phyloP scores from a whole-genome alignment of 2,797 vertebrate genomes.

The Ceryle rudis region DNA sequence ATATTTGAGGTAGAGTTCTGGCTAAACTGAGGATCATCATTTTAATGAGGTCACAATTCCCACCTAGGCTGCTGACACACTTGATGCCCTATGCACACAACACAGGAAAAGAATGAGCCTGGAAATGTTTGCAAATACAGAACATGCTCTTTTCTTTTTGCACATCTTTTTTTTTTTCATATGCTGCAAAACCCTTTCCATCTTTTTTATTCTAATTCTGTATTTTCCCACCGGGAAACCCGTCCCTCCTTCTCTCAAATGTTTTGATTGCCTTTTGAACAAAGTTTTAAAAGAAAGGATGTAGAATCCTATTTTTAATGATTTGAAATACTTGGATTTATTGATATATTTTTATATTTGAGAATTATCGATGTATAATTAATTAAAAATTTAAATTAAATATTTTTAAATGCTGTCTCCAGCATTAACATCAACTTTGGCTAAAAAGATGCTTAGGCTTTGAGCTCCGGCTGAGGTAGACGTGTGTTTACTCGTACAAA shows the following conservation, averaged over 20 bases:
- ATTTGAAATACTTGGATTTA: no score
- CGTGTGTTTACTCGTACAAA: conserved; percentile 61
- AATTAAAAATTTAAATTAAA: no score
- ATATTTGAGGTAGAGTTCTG: background rate
- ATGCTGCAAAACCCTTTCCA: background rate
- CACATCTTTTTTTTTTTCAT: background rate
- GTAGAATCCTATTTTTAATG: background rate
- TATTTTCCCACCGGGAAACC: background rate
- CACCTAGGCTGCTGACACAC: background rate
- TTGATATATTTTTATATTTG: no score
- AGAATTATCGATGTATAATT: no score
- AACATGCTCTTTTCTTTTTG: background rate
- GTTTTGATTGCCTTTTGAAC: conserved; percentile 48
- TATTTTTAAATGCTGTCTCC: background rate
- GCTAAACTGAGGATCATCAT: background rate
- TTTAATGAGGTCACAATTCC: background rate
- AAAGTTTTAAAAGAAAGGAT: conserved; percentile 22
- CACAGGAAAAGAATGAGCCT: background rate
- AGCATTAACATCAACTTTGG: background rate
- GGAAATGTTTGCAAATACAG: background rate
- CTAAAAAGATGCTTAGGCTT: background rate
- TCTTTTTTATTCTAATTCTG: background rate
- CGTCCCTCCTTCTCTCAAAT: background rate
- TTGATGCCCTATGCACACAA: accelerated
- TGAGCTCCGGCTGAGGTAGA: conserved; percentile 39